phyloP scores from a whole-genome alignment of 2,888 invertebrate genomes.

The Lepidocyrtoides sp. region DNA sequence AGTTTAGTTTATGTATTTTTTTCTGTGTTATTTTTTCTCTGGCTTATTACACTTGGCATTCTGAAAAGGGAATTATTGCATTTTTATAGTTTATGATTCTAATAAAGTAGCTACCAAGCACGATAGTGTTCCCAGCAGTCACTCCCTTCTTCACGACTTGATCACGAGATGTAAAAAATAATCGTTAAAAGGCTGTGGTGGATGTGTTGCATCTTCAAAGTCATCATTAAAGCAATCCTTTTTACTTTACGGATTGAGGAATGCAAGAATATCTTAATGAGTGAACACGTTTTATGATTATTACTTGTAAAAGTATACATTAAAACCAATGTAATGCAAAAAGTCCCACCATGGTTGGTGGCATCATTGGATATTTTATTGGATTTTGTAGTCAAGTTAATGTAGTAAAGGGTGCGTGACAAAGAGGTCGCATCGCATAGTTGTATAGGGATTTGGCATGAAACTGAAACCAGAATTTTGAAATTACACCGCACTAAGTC shows the following conservation, averaged over 20 bases:
- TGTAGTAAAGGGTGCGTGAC: conserved; percentile 65
- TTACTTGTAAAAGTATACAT: conserved; percentile 10
- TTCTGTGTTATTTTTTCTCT: background rate
- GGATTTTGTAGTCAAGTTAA: conserved; percentile 15
- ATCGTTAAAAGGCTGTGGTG: background rate
- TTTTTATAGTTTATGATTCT: conserved; percentile 2
- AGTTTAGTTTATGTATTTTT: too few species aligned
- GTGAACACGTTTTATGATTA: conserved; percentile 34
- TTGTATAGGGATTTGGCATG: conserved; percentile 10
- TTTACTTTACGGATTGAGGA: background rate
- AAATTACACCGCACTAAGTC: background rate
- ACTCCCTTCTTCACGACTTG: conserved; percentile 37
- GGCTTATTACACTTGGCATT: background rate
- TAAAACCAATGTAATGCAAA: conserved; percentile 21
- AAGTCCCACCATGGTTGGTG: conserved; percentile 13
- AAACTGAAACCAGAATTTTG: conserved; percentile 52
- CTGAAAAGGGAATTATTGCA: background rate
- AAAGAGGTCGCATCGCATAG: conserved; percentile 52
- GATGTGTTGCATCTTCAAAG: background rate
- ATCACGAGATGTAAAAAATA: background rate
- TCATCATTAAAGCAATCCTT: background rate
- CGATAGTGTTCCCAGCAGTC: conserved; percentile 11
- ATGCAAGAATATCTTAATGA: background rate
- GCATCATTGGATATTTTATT: conserved; percentile 49
- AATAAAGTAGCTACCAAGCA: conserved; percentile 17